These are phyloP conservation scores for Lasioglossum baleicum DNA, from an alignment of 1,140 invertebrate species.

Conservation along the genomic window DNA sequence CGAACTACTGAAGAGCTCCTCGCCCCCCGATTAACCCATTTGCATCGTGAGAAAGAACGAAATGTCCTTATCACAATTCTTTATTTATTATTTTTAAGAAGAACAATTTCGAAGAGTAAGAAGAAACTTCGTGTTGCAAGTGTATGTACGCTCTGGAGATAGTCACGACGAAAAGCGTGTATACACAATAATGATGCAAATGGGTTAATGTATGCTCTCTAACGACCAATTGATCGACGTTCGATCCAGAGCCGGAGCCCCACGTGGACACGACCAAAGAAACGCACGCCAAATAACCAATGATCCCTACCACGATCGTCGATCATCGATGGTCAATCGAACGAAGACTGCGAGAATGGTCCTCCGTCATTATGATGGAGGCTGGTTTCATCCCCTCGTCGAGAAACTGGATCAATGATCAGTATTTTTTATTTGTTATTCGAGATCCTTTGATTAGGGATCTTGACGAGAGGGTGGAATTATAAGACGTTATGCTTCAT, in stretches of 20 bases:
- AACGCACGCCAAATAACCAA: constrained; percentile 60
- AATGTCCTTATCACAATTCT: too few species aligned
- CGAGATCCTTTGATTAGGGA: neutral
- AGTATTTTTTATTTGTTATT: neutral
- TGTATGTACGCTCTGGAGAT: too few species aligned
- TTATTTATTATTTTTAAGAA: too few species aligned
- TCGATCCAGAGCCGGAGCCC: constrained; percentile 29
- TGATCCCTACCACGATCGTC: constrained; percentile 23
- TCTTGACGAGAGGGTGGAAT: neutral
- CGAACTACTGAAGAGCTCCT: constrained; percentile 66
- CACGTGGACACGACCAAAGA: constrained; percentile 60
- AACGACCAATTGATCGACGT: constrained; percentile 26
- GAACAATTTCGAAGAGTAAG: too few species aligned
- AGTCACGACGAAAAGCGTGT: too few species aligned
- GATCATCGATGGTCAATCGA: constrained; percentile 17
- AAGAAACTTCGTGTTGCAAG: too few species aligned
- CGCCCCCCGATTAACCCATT: constrained; percentile 8
- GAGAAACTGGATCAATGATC: too few species aligned
- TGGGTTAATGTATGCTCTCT: too few species aligned
- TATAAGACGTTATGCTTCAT: neutral
- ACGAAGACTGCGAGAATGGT: constrained; percentile 32
- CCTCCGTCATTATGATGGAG: neutral
- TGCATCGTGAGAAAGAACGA: neutral
- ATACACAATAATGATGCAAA: too few species aligned
- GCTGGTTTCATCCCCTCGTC: neutral